Evolutionary conservation across 2,888 invertebrate species (phyloP).

Genomic region (Panzeria rudis): DNA sequence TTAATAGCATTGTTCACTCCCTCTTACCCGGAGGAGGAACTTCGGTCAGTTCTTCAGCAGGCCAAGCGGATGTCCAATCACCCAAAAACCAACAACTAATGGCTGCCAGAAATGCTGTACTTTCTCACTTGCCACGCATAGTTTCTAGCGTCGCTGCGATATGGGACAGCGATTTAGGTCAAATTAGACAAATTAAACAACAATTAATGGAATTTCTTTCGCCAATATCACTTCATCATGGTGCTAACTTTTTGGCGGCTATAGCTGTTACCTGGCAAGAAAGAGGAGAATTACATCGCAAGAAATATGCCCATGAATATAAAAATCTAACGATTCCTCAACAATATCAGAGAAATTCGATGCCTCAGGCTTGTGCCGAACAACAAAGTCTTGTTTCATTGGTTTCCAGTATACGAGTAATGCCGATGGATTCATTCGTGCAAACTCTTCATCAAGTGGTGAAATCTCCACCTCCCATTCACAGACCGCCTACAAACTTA

Average conservation of each 20-base stretch:
- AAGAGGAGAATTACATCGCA: constrained; percentile 84
- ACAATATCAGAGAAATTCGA: constrained; percentile 81
- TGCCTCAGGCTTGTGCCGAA: constrained; percentile 86
- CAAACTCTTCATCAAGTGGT: constrained; percentile 92
- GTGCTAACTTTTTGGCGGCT: constrained; percentile 91
- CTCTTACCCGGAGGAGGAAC: constrained; percentile 86
- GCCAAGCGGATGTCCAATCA: constrained; percentile 77
- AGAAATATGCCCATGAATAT: constrained; percentile 83
- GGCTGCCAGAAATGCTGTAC: constrained; percentile 89
- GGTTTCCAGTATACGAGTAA: constrained; percentile 91
- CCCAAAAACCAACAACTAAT: constrained; percentile 81
- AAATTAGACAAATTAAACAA: constrained; percentile 86
- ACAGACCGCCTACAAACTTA: constrained; percentile 85
- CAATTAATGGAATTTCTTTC: constrained; percentile 92
- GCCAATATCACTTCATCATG: constrained; percentile 93
- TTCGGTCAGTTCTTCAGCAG: constrained; percentile 76
- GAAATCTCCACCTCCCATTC: constrained; percentile 88
- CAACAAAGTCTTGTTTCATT: constrained; percentile 91
- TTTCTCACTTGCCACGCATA: constrained; percentile 91
- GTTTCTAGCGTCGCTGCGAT: constrained; percentile 91
- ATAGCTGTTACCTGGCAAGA: constrained; percentile 95
- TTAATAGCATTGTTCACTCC: constrained; percentile 92
- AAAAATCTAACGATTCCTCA: constrained; percentile 77
- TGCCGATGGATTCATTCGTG: constrained; percentile 93
- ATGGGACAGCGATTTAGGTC: constrained; percentile 90